phyloP scores from a whole-genome alignment of 2,113 vertebrate species.

The Neomonachus schauinslandi region DNA sequence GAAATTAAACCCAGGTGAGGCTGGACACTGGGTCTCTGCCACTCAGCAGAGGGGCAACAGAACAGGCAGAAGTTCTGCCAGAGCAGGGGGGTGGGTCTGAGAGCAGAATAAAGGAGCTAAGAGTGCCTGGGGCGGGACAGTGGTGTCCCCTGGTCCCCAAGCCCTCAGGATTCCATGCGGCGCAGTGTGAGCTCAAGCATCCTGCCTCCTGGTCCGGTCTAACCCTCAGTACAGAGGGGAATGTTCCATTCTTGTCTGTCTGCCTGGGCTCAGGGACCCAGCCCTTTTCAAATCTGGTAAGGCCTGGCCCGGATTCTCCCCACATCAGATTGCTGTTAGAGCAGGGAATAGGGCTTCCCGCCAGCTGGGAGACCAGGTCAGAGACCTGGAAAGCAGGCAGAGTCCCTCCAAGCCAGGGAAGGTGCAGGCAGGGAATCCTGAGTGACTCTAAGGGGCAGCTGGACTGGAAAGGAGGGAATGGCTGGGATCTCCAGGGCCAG shows the following conservation, averaged over 20 bases:
- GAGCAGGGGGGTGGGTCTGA: background rate
- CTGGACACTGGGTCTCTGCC: slow-evolving; percentile 25
- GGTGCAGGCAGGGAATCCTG: background rate
- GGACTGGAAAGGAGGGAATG: background rate
- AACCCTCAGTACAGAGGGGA: background rate
- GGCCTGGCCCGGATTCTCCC: background rate
- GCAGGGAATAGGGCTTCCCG: background rate
- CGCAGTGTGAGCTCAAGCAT: background rate
- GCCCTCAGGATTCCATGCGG: background rate
- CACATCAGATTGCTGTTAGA: background rate
- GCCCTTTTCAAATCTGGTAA: background rate
- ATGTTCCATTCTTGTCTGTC: background rate
- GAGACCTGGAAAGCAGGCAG: background rate
- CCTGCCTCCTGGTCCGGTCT: background rate
- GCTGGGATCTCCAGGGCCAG: background rate
- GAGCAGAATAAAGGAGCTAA: background rate
- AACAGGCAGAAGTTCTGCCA: background rate
- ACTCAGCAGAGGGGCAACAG: background rate
- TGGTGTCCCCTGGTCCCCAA: background rate
- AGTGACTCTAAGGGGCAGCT: background rate
- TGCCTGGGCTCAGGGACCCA: background rate
- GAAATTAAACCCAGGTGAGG: slow-evolving; percentile 52
- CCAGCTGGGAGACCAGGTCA: background rate
- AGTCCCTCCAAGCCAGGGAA: background rate
- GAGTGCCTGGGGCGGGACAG: background rate